phyloP scores from a whole-genome alignment of 1,140 invertebrate genomes.

The Littorina saxatilis region DNA sequence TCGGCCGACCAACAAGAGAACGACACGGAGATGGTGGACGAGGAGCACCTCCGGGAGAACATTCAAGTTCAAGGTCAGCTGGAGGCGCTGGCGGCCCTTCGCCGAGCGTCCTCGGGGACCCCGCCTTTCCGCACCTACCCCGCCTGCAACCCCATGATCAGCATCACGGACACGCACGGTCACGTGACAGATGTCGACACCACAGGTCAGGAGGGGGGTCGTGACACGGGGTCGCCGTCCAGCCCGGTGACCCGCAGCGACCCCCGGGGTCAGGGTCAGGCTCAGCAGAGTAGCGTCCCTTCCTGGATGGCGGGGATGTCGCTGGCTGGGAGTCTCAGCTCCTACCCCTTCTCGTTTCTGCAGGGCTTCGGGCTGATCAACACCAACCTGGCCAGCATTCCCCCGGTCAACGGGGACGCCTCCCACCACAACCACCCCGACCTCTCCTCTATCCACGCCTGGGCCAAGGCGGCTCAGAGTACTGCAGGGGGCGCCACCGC shows the following conservation, averaged over 20 bases:
- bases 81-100: not conserved
- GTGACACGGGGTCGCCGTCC: constrained; percentile 29
- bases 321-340: constrained; percentile 26
- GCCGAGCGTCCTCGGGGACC: not conserved
- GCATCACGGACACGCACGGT: constrained; percentile 87
- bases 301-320: not conserved
- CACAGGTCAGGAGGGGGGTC: constrained; percentile 80
- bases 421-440: not conserved
- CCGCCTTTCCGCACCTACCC: constrained; percentile 43
- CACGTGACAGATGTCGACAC: constrained; percentile 83
- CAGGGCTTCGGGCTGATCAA: constrained; percentile 49
- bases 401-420: constrained; percentile 28
- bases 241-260: not conserved
- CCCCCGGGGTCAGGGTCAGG: constrained; percentile 1
- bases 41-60: constrained; percentile 72
- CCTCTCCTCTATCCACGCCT: not conserved
- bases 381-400: constrained; percentile 59
- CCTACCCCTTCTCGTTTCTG: constrained; percentile 35
- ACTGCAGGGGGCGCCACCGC: not conserved
- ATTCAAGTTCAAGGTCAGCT: not conserved
- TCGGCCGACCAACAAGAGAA: constrained; percentile 50
- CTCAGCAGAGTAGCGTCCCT: not conserved
- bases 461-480: not conserved
- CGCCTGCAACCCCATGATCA: constrained; percentile 85
- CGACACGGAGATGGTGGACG: constrained; percentile 52